Conservation (phyloP, 1,140 invertebrate species). For the Ptiloglossa arizonensis region DNA sequence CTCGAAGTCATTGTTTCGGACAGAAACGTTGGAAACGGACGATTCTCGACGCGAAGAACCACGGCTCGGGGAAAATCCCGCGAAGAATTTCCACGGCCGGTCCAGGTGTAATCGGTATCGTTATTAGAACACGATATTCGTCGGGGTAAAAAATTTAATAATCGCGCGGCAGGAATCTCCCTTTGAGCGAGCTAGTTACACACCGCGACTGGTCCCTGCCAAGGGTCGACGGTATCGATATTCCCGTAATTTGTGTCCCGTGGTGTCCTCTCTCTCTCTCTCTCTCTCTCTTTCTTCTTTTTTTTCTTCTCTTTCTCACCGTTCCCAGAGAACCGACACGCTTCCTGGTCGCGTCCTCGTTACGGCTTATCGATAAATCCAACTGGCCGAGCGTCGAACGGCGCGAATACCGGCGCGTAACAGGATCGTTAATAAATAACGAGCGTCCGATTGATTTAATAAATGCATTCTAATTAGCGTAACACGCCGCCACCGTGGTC, state of each 20-base stretch:
- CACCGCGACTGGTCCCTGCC: neutral
- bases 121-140: neutral
- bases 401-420: neutral
- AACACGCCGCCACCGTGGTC: no score
- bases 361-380: constrained; percentile 46
- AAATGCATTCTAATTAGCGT: constrained; percentile 42
- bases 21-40: no score
- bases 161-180: constrained; percentile 10
- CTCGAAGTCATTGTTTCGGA: no score
- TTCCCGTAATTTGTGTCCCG: constrained; percentile 24
- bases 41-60: no score
- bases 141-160: constrained; percentile 20
- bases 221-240: constrained; percentile 13
- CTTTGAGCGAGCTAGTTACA: constrained; percentile 6
- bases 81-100: no score
- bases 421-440: constrained; percentile 40
- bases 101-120: neutral
- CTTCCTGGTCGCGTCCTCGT: constrained; percentile 19
- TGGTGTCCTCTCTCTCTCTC: neutral
- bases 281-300: neutral
- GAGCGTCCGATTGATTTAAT: constrained; percentile 27
- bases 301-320: neutral
- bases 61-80: no score
- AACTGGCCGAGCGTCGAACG: neutral
- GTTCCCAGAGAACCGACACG: constrained; percentile 14